Evolutionary conservation across 2,797 vertebrate species (phyloP), one percentile per base, ranked within the genome.

Genomic region (Huso huso): DNA sequence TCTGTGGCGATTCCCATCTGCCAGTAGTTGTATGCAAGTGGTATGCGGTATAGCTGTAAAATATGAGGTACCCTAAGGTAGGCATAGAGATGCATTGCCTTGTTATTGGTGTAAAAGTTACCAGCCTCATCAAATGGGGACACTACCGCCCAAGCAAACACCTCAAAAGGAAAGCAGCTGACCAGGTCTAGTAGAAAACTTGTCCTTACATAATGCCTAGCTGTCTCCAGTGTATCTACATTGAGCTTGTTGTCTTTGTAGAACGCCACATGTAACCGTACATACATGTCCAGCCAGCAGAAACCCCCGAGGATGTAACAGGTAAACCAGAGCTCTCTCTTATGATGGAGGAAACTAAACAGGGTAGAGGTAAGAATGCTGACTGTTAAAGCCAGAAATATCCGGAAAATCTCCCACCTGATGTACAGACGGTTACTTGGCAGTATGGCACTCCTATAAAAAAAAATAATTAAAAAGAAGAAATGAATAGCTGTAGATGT

Each of bases 151-250:
- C 62, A 62, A 48, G 23, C 60, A 64, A 73, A 10, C 49, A 73
- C 10, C 51, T 75, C 73, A 71, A 71, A 75, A 4, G 73, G 73
- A 68, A 73, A 75, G 66, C 71, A 75, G 18, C 69, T 71, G 58
- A 73, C 69, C 49, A 75, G 69, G 67, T 75, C 73, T 4, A 73
- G 0, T 11, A 73, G 13, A 18, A 75, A 71, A 13, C 69, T 55
- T 2, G 62, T 69, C 66, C 67, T 71, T 49, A 71, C 3, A 48
- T 75, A 75, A 49, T 73, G 69, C 51, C n/a, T 63, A 53, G 73
- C 65, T 23, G 71, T 75, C 64, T 69, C 69, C 61, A 75, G 60
- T 7, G 71, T 61, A 49, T 75, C 69, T 10, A 73, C 62, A 58
- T 62, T 62, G 13, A 75, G 69, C 51, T 49, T 49, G 13, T 62